Percentiles rank a stretch among this genome's conserved stretches.
phyloP scores from a whole-genome alignment of 1,140 invertebrate genomes.

The Calycopis cecrops region DNA sequence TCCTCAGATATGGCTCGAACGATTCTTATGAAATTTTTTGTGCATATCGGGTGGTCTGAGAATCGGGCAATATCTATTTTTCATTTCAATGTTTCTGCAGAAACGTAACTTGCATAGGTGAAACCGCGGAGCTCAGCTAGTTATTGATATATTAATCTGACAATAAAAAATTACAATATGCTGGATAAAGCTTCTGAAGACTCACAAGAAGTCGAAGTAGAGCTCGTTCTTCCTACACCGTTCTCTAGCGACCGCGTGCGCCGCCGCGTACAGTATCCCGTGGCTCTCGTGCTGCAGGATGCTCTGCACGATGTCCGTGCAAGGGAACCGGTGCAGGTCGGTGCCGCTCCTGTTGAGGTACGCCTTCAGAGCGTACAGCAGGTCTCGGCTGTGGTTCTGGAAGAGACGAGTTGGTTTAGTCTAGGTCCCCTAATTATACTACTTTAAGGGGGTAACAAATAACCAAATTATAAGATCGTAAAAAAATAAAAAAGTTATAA shows the following conservation, averaged over 20 bases:
- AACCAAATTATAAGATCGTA: too few species aligned
- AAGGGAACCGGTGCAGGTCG: constrained; percentile 52
- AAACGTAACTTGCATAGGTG: too few species aligned
- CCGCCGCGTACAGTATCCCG: constrained; percentile 50
- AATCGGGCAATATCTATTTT: too few species aligned
- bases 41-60: too few species aligned
- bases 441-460: too few species aligned
- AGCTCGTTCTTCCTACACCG: constrained; percentile 48
- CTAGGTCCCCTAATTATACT: too few species aligned
- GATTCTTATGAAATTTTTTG: too few species aligned
- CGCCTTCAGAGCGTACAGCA: constrained; percentile 39
- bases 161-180: constrained; percentile 13
- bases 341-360: constrained; percentile 52
- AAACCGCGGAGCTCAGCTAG: too few species aligned
- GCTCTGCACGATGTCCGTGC: constrained; percentile 57
- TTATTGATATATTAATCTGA: background rate
- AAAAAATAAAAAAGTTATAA: too few species aligned
- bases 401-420: constrained; percentile 11
- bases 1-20: too few species aligned
- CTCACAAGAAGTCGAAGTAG: constrained; percentile 69
- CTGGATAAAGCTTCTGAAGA: too few species aligned
- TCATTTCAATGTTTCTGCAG: too few species aligned
- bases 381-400: constrained; percentile 43
- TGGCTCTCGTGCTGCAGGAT: constrained; percentile 55
- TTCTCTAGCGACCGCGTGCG: constrained; percentile 40